Evolutionary conservation across 2,888 invertebrate genomes (phyloP).

Genomic region (Scaeva pyrastri): DNA sequence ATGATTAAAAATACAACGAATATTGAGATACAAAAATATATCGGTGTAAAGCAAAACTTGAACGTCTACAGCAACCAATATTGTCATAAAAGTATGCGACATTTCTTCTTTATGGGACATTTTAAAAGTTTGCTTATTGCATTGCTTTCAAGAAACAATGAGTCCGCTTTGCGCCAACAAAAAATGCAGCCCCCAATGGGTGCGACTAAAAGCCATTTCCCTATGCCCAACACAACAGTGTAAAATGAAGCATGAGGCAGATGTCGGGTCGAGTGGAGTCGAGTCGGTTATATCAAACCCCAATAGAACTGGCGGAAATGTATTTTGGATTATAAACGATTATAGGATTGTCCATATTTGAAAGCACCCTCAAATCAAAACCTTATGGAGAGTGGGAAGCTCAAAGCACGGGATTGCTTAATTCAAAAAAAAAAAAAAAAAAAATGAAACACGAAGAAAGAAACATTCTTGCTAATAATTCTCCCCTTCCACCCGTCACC

Average conservation of each 20-base stretch:
- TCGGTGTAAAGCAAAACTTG: constrained; percentile 25
- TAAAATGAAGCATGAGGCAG: not conserved
- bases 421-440: constrained; percentile 35
- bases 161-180: constrained; percentile 55
- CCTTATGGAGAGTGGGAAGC: not conserved
- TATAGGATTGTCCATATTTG: constrained; percentile 39
- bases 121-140: constrained; percentile 83
- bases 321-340: constrained; percentile 72
- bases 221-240: not conserved
- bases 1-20: not conserved
- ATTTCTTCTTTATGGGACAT: constrained; percentile 84
- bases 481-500: constrained; percentile 24
- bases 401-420: constrained; percentile 40
- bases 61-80: constrained; percentile 76
- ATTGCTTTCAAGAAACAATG: constrained; percentile 43
- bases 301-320: constrained; percentile 59
- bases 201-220: constrained; percentile 29
- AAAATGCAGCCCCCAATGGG: constrained; percentile 60
- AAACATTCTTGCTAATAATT: constrained; percentile 65
- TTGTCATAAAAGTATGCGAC: constrained; percentile 84
- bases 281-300: constrained; percentile 57
- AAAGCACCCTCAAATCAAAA: not conserved
- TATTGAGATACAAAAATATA: not conserved
- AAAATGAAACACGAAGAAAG: constrained; percentile 34
- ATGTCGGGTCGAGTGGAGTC: not conserved